Conservation (phyloP, 2,888 invertebrate species). For the Oscheius myriophilus region DNA sequence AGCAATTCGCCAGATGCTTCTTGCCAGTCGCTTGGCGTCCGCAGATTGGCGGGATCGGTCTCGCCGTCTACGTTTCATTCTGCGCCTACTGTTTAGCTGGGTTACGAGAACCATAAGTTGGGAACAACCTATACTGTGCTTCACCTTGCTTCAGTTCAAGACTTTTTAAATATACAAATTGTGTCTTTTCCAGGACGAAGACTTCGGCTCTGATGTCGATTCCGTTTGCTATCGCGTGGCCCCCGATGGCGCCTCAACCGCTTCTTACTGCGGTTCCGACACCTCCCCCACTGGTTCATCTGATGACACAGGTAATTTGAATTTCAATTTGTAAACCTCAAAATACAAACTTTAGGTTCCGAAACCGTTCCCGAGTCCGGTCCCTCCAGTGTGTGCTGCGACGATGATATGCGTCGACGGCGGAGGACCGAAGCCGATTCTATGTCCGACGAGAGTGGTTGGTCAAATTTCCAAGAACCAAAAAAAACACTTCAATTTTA, state of each 20-base stretch:
- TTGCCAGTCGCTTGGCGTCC: too few relatives aligned
- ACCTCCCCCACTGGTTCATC: constrained; percentile 22
- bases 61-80: too few relatives aligned
- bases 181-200: constrained; percentile 53
- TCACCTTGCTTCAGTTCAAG: too few relatives aligned
- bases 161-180: too few relatives aligned
- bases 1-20: too few relatives aligned
- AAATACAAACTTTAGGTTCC: background rate
- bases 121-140: too few relatives aligned
- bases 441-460: constrained; percentile 54
- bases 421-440: constrained; percentile 42
- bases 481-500: constrained; percentile 15
- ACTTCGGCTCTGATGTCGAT: constrained; percentile 45
- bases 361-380: constrained; percentile 26
- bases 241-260: constrained; percentile 53
- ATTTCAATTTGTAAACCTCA: too few relatives aligned
- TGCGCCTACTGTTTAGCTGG: too few relatives aligned
- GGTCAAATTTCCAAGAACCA: constrained; percentile 3
- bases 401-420: constrained; percentile 31
- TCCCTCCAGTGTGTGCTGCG: constrained; percentile 46
- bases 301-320: constrained; percentile 25
- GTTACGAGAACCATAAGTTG: too few relatives aligned
- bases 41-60: too few relatives aligned
- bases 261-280: constrained; percentile 49
- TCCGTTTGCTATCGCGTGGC: constrained; percentile 61